Percentiles rank a stretch among this genome's conserved stretches.
phyloP scores from a whole-genome alignment of 1,140 invertebrate species.

The Colletes gigas region DNA sequence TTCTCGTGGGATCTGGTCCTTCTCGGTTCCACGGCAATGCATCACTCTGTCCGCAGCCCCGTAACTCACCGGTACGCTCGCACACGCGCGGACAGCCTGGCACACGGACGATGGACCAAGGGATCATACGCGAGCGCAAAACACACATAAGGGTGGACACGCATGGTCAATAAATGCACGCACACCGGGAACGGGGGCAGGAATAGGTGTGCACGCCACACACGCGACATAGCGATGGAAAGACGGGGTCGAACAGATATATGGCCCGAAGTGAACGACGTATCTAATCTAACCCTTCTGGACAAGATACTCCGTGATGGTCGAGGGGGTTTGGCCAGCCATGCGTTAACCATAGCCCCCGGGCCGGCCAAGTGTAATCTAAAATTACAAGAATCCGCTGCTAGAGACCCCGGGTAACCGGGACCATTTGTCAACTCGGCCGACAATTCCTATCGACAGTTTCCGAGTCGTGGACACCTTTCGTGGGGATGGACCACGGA shows the following conservation, averaged over 20 bases:
- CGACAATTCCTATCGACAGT: constrained; percentile 63
- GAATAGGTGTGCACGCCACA: not conserved
- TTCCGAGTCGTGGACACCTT: not conserved
- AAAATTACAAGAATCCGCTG: constrained; percentile 68
- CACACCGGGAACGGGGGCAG: not conserved
- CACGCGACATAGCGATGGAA: constrained; percentile 63
- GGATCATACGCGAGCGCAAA: not conserved
- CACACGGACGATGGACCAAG: constrained; percentile 1
- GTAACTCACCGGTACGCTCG: constrained; percentile 76
- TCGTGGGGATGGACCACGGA: not conserved
- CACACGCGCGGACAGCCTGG: constrained; percentile 39
- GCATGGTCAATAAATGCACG: constrained; percentile 77
- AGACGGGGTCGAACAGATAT: constrained; percentile 75
- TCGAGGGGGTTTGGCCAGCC: constrained; percentile 54
- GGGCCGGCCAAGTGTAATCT: constrained; percentile 63
- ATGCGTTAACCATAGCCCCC: constrained; percentile 64
- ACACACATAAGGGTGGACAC: constrained; percentile 58
- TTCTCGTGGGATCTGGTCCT: constrained; percentile 79
- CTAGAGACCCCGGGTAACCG: constrained; percentile 1
- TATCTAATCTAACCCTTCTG: constrained; percentile 81
- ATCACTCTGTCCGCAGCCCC: constrained; percentile 80
- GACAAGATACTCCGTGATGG: constrained; percentile 75
- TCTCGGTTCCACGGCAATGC: constrained; percentile 78
- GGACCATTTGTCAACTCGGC: constrained; percentile 54
- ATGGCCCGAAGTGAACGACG: constrained; percentile 77